Evolutionary conservation across 2,797 vertebrate species (phyloP).

Genomic region (Melanotaenia maccullochi): DNA sequence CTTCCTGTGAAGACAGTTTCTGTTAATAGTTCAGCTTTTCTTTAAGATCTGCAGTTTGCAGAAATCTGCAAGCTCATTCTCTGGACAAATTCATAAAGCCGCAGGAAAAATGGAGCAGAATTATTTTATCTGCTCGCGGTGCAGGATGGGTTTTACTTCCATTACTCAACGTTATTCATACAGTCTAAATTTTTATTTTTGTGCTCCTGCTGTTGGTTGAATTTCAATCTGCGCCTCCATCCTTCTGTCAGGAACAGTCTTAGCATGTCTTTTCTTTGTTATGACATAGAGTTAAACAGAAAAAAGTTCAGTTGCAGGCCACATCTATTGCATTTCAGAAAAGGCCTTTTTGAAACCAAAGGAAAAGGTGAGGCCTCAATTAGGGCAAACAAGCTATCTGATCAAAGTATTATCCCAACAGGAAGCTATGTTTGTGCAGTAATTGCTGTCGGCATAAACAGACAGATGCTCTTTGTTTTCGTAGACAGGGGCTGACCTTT

Average conservation of each 20-base stretch:
- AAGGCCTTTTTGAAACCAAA: background rate
- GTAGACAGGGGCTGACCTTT: constrained; percentile 66
- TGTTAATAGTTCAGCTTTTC: background rate
- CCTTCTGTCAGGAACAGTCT: background rate
- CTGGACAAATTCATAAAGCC: background rate
- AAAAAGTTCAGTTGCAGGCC: constrained; percentile 9
- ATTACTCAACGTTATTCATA: background rate
- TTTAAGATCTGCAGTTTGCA: background rate
- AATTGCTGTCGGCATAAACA: constrained; percentile 59
- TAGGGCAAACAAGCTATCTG: constrained; percentile 31
- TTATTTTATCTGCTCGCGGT: background rate
- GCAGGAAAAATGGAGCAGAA: background rate
- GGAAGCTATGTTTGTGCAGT: constrained; percentile 17
- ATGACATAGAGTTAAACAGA: background rate
- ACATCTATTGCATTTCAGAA: constrained; percentile 11
- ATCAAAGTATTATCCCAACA: constrained; percentile 55
- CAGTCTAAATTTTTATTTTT: background rate
- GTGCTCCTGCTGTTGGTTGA: background rate
- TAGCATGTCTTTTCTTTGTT: constrained; percentile 7
- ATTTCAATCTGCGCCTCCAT: background rate
- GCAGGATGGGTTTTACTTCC: constrained; percentile 1
- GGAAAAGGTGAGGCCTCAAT: constrained; percentile 4
- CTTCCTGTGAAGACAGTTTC: background rate
- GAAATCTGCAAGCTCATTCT: background rate
- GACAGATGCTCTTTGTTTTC: constrained; percentile 69